Conservation (phyloP, 2,888 invertebrate genomes). For the Lasius platythorax region DNA sequence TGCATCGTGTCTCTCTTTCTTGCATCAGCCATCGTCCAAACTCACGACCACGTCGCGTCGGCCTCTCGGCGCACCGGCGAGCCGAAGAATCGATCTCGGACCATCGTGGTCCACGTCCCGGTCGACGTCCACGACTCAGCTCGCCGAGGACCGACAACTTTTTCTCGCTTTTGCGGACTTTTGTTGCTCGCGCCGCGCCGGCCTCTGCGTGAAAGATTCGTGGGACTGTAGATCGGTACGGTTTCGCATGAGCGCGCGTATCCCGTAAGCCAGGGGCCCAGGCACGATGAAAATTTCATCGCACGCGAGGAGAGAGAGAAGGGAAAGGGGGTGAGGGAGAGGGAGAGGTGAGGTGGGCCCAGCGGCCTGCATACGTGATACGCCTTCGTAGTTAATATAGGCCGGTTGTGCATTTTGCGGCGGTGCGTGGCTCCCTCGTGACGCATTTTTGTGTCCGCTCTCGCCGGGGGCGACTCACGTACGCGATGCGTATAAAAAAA, state of each 20-base stretch:
- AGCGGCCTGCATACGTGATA: slow-evolving; percentile 80
- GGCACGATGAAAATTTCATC: slow-evolving; percentile 74
- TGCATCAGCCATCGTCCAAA: slow-evolving; percentile 17
- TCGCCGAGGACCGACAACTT: slow-evolving; percentile 67
- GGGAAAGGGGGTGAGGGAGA: background rate
- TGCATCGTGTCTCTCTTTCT: slow-evolving; percentile 17
- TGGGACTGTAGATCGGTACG: slow-evolving; percentile 70
- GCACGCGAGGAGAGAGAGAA: slow-evolving; percentile 68
- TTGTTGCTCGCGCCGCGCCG: slow-evolving; percentile 66
- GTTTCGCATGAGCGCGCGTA: slow-evolving; percentile 70
- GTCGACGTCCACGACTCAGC: slow-evolving; percentile 38
- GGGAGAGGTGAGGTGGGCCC: slow-evolving; percentile 65
- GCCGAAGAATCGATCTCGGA: slow-evolving; percentile 58
- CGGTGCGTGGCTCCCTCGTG: slow-evolving; percentile 60
- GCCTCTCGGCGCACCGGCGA: slow-evolving; percentile 30
- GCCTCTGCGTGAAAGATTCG: slow-evolving; percentile 63
- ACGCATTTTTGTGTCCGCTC: slow-evolving; percentile 54
- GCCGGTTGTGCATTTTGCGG: slow-evolving; percentile 73
- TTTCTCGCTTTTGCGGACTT: slow-evolving; percentile 68
- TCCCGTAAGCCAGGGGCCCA: slow-evolving; percentile 56
- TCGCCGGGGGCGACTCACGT: slow-evolving; percentile 25
- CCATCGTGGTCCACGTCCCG: slow-evolving; percentile 58
- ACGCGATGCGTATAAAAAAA: slow-evolving; percentile 2
- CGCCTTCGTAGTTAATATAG: slow-evolving; percentile 79
- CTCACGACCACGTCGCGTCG: slow-evolving; percentile 10